Evolutionary conservation across 2,888 invertebrate species (phyloP).

Genomic region (Halictus quadricinctus): DNA sequence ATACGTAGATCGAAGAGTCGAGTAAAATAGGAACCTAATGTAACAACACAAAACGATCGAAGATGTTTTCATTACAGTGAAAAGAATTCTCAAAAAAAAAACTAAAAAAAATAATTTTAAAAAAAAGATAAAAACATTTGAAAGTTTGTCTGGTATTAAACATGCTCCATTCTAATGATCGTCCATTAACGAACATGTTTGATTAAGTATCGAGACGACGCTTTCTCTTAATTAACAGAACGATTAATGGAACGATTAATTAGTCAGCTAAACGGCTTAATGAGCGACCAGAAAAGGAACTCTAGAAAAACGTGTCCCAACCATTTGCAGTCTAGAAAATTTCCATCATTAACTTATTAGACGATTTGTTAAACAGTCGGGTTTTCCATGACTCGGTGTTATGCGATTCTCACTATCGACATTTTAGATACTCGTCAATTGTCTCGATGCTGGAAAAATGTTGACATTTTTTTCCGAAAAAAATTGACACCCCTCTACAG

Average conservation of each 20-base stretch:
- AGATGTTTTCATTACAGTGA: neutral
- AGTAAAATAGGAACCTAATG: slow-evolving; percentile 48
- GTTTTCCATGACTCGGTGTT: neutral
- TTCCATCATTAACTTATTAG: slow-evolving; percentile 8
- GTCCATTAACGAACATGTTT: slow-evolving; percentile 16
- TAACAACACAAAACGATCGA: slow-evolving; percentile 26
- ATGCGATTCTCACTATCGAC: neutral
- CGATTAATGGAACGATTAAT: slow-evolving; percentile 29
- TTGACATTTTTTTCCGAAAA: neutral
- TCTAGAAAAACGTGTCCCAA: slow-evolving; percentile 29
- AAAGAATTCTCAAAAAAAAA: neutral
- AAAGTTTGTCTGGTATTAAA: slow-evolving; percentile 10
- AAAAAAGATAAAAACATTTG: neutral
- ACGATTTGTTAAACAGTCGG: neutral
- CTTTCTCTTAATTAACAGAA: slow-evolving; percentile 1
- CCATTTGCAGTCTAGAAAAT: slow-evolving; percentile 26
- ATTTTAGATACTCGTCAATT: neutral
- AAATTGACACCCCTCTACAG: neutral
- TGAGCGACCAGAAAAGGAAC: slow-evolving; percentile 38
- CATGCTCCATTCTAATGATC: neutral
- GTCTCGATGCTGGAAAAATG: neutral
- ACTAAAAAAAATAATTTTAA: too few relatives aligned
- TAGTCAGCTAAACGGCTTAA: slow-evolving; percentile 13
- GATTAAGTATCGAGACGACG: slow-evolving; percentile 23
- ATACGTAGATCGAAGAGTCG: slow-evolving; percentile 6